Base-by-base conservation (phyloP, 2,797 vertebrate species). In the Pangasius larnaudii region DNA sequence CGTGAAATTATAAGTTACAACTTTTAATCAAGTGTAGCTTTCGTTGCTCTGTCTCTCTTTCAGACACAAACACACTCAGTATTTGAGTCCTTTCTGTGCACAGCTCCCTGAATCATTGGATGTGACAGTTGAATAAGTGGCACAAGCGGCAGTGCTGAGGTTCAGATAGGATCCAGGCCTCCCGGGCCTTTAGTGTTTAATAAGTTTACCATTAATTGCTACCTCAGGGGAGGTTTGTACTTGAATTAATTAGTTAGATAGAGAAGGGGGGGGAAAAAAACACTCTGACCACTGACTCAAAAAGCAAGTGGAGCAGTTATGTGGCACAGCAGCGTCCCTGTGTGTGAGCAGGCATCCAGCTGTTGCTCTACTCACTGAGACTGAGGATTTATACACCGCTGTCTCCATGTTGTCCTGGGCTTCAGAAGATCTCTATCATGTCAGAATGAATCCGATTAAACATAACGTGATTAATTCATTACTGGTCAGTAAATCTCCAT, bases 151-250 rank as follows among this genome's bases (percentile, higher is more conserved):
- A 91, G 91, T 90, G 88, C 92, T 90, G 91, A 59, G 59, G 65
- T 92, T 85, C 86, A 89, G 89, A 92, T 90, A 87, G 89, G 89
- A 90, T 89, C 91, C 85, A 13, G 27, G 88, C 86, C 93, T 91
- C 93, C 27, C 46, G 91, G 92, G 94, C 88, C 92, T 93, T 89
- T 93, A 90, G 89, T 90, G 92, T 93, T 92, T 94, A 94, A 94
- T 94, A 94, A 94, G 93, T 95, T 95, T 94, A 94, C 91, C 94
- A 94, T 95, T 96, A 96, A 95, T 95, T 95, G 91, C 92, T 90
- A 93, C 95, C 95, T 92, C 91, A 91, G 93, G 95, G 93, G 95
- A 91, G 89, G 30, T 94, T 95, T 95, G 93, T 91, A 93, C 94
- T 94, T 94, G 94, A 95, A 91, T 91, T 95, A 94, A 95, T 93